Percentiles rank a stretch among this genome's conserved stretches.
These are phyloP conservation scores for Diachasmimorpha longicaudata DNA, from an alignment of 1,140 invertebrate genomes.

Conservation along the genomic window DNA sequence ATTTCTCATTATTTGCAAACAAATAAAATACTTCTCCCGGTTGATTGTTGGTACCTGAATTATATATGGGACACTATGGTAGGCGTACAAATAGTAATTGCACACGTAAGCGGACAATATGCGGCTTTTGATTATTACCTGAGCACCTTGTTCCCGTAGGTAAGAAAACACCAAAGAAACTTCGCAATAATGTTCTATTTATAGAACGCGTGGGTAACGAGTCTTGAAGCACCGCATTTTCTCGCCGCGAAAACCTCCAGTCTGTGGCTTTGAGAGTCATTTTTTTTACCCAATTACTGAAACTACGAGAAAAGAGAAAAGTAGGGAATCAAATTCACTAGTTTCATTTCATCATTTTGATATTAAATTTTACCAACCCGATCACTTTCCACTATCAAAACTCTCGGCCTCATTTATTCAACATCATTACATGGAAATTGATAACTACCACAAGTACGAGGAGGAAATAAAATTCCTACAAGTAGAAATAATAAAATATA, in stretches of 20 bases:
- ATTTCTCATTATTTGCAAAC: too few relatives aligned
- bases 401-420: background rate
- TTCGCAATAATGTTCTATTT: conserved; percentile 5
- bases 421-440: background rate
- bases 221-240: background rate
- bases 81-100: conserved; percentile 1
- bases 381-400: background rate
- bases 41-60: too few relatives aligned
- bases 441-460: background rate
- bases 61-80: background rate
- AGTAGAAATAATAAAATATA: background rate
- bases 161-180: background rate
- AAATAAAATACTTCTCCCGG: too few relatives aligned
- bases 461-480: background rate
- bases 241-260: conserved; percentile 2
- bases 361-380: background rate
- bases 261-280: background rate
- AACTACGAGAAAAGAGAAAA: background rate
- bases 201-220: conserved; percentile 6
- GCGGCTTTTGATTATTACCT: conserved; percentile 10
- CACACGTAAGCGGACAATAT: background rate
- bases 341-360: background rate
- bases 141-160: conserved; percentile 1
- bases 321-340: background rate
- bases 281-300: background rate